Percentiles rank a stretch among this genome's conserved stretches.
Evolutionary conservation across 1,140 invertebrate genomes (phyloP).

Genomic region (Stratiolaelaps scimitus): DNA sequence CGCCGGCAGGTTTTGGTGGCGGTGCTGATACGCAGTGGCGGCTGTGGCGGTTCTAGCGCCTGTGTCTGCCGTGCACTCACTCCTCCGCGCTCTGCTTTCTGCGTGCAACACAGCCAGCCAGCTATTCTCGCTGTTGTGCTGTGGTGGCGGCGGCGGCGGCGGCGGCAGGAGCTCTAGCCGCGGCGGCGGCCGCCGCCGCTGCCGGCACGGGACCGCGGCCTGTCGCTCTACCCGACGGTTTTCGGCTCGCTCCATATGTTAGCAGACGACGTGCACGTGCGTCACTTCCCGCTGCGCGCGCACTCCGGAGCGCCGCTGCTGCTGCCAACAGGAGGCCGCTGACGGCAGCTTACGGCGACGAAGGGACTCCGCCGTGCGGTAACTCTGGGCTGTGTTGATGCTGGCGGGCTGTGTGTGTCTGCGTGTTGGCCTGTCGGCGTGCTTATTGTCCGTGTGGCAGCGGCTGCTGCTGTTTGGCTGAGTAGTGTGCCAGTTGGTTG

Average conservation of each 20-base stretch:
- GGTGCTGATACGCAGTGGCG: too few relatives aligned
- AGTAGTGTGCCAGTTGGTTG: too few relatives aligned
- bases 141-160: too few relatives aligned
- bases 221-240: neutral
- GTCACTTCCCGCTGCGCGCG: conserved; percentile 28
- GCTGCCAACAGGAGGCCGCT: neutral
- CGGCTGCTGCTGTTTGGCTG: too few relatives aligned
- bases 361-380: neutral
- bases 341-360: neutral
- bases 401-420: too few relatives aligned
- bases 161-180: neutral
- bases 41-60: neutral
- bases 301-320: neutral
- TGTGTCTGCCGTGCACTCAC: neutral
- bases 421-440: too few relatives aligned
- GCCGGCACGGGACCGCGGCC: neutral
- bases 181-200: neutral
- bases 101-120: too few relatives aligned
- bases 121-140: too few relatives aligned
- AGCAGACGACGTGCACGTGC: conserved; percentile 25
- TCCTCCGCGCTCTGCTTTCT: too few relatives aligned
- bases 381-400: too few relatives aligned
- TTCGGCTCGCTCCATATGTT: conserved; percentile 22
- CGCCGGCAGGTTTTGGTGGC: too few relatives aligned
- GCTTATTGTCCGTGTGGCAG: too few relatives aligned